A percentile compares a stretch with the other conserved stretches of the same genome.
These are phyloP conservation scores for Hyposmocoma kahamanoa DNA, from an alignment of 1,140 invertebrate genomes.

Conservation along the genomic window DNA sequence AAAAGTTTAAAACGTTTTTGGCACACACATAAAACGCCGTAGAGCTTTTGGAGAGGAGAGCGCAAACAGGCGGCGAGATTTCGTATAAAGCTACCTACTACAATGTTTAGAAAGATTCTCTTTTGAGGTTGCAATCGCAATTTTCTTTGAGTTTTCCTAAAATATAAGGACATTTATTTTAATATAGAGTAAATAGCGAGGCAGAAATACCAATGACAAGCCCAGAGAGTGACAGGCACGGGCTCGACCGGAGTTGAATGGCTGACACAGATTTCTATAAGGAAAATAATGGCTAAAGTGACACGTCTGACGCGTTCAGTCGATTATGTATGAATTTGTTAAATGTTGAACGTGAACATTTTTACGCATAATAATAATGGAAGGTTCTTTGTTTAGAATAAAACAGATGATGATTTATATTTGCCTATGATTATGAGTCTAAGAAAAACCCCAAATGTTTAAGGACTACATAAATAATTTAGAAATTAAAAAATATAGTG, in stretches of 20 bases:
- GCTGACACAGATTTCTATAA: conserved; percentile 3
- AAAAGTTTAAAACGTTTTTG: conserved; percentile 27
- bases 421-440: too few relatives aligned
- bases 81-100: conserved; percentile 6
- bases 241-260: neutral
- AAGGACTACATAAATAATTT: too few relatives aligned
- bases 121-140: conserved; percentile 14
- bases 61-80: conserved; percentile 24
- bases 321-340: neutral
- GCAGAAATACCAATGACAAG: conserved; percentile 2
- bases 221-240: neutral
- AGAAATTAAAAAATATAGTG: too few relatives aligned
- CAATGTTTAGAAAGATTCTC: conserved; percentile 17
- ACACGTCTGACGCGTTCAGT: neutral
- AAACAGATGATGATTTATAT: neutral
- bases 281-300: neutral
- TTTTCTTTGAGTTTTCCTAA: conserved; percentile 9
- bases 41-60: conserved; percentile 23
- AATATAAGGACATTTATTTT: neutral
- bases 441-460: too few relatives aligned
- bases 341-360: neutral
- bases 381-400: neutral
- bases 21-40: conserved; percentile 18
- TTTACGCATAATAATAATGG: too few relatives aligned
- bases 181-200: neutral